phyloP scores from a whole-genome alignment of 2,797 vertebrate species.

The Kryptopterus vitreolus region DNA sequence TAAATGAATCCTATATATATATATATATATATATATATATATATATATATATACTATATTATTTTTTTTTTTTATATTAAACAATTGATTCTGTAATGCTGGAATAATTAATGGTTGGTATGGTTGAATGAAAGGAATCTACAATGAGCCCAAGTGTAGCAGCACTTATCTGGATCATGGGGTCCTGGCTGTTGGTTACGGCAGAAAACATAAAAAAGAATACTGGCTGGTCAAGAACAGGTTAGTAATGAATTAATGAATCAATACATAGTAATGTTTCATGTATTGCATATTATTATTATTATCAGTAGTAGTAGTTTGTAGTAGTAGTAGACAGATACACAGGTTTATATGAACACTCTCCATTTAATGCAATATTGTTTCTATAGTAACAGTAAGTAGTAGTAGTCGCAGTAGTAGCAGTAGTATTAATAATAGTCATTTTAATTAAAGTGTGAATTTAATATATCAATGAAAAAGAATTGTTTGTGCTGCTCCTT shows the following conservation, averaged over 20 bases:
- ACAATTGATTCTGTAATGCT: background rate
- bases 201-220: conserved; percentile 54
- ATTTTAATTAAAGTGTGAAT: no score
- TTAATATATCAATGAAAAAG: background rate
- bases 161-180: conserved; percentile 69
- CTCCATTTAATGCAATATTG: no score
- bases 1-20: background rate
- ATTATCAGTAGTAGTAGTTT: no score
- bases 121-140: conserved; percentile 67
- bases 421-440: background rate
- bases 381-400: no score
- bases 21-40: no score
- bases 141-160: conserved; percentile 72
- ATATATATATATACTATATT: no score
- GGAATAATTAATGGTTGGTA: background rate
- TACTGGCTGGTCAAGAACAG: conserved; percentile 84
- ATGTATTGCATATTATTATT: background rate
- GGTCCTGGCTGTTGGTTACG: conserved; percentile 76
- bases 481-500: background rate
- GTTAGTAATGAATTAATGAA: conserved; percentile 56
- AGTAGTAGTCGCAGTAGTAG: no score
- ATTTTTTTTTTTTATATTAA: background rate
- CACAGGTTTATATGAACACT: no score
- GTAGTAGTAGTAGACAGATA: no score
- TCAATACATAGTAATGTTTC: background rate